Base-by-base conservation (phyloP, 2,797 vertebrate species). In the Danio jaintianensis region DNA sequence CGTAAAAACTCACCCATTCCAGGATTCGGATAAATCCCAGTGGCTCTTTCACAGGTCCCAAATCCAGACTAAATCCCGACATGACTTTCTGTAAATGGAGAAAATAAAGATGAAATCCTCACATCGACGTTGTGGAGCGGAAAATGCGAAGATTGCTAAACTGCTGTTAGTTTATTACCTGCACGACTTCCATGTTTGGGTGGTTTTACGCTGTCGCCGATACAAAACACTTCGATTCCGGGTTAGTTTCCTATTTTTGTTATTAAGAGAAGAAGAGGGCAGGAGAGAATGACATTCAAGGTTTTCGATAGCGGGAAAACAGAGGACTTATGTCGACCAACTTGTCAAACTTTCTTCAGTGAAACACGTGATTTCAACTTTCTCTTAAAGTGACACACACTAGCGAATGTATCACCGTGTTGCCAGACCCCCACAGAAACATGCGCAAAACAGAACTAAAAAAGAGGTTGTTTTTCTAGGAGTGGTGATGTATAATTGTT, bases 21-120 rank as follows among this genome's bases (percentile, higher is more conserved):
- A 95, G 77, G 38, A 94, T 56, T 22, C 94, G 94, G 62, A 94
- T 94, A 67, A 94, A 94, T n/a, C 93, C 94, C 62, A 95, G 72
- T 7, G 94, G 94, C 63, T 95, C 94, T 58, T 94, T 95, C 81
- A 95, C 5, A 3, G 92, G 93, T 83, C 92, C 91, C 64, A 95
- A 76, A 79, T 94, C 91, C 76, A 94, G 90, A 63, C 86, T 83
- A 83, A 94, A 93, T 3, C 90, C 91, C 10, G 91, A 88, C 66
- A 66, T 22, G 36, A 90, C 3, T 75, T 86, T 90, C 93, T 95
- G 74, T 1, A 42, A 16, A 76, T 0, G n/a, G 75, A 47, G 81
- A 85, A 84, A 48, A 59, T 20, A 29, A 43, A 63, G 40, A 36
- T 18, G 0, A 63, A 64, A 53, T 6, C 15, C 10, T 70, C n/a